Evolutionary conservation across 2,888 invertebrate species (phyloP).

Genomic region (Scaptomyza cyrtandrae): DNA sequence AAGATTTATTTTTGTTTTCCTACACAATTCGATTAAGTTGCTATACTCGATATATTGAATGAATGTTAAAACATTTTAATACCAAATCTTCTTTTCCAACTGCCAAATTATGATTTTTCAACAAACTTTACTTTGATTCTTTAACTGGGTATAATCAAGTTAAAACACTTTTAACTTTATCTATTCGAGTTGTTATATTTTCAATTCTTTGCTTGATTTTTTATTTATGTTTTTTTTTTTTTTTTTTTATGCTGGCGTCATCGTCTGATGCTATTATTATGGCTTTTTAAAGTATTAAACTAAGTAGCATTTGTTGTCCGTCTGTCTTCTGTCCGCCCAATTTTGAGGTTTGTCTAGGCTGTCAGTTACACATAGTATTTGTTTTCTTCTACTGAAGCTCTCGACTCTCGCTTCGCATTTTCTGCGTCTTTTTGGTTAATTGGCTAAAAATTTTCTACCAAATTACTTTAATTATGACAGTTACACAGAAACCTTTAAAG

Average conservation of each 20-base stretch:
- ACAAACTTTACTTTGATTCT: neutral
- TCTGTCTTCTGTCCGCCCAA: conserved; percentile 28
- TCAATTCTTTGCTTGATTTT: neutral
- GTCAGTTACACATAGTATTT: conserved; percentile 26
- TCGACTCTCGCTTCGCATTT: conserved; percentile 66
- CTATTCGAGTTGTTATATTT: conserved; percentile 18
- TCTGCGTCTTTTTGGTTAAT: conserved; percentile 80
- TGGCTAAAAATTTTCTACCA: conserved; percentile 82
- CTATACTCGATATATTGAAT: no score
- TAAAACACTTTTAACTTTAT: neutral
- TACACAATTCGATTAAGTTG: no score
- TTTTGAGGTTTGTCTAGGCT: conserved; percentile 18
- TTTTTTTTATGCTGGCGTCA: conserved; percentile 59
- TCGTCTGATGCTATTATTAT: conserved; percentile 64
- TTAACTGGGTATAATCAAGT: neutral
- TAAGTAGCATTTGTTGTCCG: conserved; percentile 63
- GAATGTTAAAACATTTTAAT: no score
- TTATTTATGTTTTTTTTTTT: no score
- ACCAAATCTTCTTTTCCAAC: no score
- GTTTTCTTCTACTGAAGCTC: conserved; percentile 11
- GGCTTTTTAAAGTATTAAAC: conserved; percentile 78
- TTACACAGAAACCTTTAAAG: conserved; percentile 56
- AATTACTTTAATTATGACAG: conserved; percentile 82
- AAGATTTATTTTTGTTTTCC: no score
- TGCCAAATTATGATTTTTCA: no score